A percentile compares a stretch with the other conserved stretches of the same genome.
Conservation (phyloP, 2,888 invertebrate species). For the Dilophus febrilis region DNA sequence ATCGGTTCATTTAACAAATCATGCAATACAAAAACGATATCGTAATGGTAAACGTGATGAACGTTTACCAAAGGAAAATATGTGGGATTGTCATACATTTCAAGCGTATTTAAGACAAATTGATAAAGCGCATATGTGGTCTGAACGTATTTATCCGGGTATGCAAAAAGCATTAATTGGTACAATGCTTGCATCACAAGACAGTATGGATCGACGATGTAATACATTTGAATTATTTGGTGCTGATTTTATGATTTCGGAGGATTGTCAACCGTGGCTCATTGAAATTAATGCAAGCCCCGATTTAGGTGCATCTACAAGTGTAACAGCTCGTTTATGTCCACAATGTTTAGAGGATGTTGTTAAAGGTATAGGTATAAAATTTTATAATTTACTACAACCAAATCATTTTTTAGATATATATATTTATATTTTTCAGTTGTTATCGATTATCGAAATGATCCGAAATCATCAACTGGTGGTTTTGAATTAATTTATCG, state of each 20-base stretch:
- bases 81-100: slow-evolving; percentile 86
- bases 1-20: slow-evolving; percentile 83
- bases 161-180: slow-evolving; percentile 62
- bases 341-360: slow-evolving; percentile 78
- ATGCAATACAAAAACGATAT: slow-evolving; percentile 83
- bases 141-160: slow-evolving; percentile 71
- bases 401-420: background rate
- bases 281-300: slow-evolving; percentile 92
- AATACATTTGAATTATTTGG: slow-evolving; percentile 89
- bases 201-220: slow-evolving; percentile 55
- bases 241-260: slow-evolving; percentile 86
- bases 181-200: slow-evolving; percentile 73
- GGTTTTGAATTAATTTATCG: slow-evolving; percentile 64
- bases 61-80: slow-evolving; percentile 72
- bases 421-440: slow-evolving; percentile 35
- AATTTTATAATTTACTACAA: background rate
- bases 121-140: slow-evolving; percentile 65
- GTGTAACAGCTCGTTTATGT: slow-evolving; percentile 73
- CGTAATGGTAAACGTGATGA: slow-evolving; percentile 54
- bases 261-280: slow-evolving; percentile 77
- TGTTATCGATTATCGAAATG: slow-evolving; percentile 53
- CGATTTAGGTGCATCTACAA: slow-evolving; percentile 78
- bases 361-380: slow-evolving; percentile 63
- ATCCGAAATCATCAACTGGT: slow-evolving; percentile 61
- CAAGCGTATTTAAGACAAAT: slow-evolving; percentile 45